These are phyloP conservation scores for Solenodon paradoxus DNA, from an alignment of 2,113 vertebrate species.

Conservation along the genomic window DNA sequence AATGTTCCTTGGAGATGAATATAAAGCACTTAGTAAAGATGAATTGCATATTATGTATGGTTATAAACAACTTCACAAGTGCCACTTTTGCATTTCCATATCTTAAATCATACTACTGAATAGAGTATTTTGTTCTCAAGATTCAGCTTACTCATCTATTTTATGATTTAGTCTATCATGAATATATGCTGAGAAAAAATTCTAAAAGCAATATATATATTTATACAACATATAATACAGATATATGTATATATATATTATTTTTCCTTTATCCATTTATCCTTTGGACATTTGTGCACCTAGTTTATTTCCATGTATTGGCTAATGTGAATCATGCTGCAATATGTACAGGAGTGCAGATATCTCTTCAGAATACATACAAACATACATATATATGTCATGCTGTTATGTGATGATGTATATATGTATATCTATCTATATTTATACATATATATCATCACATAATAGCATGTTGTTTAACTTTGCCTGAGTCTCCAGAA, in stretches of 20 bases:
- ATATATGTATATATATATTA: neutral
- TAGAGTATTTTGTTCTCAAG: neutral
- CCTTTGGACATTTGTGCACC: neutral
- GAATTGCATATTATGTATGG: constrained; percentile 35
- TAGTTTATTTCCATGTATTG: no score
- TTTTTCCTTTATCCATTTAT: neutral
- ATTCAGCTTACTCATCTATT: constrained; percentile 21
- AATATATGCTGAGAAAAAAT: neutral
- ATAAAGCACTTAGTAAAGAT: neutral
- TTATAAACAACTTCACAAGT: neutral
- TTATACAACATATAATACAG: no score
- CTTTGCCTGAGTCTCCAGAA: neutral
- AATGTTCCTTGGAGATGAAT: neutral
- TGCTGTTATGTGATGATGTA: no score
- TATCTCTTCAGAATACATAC: no score
- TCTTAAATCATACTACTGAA: constrained; percentile 42
- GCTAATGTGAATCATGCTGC: no score
- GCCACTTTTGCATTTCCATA: neutral
- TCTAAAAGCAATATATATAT: neutral
- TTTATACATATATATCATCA: neutral
- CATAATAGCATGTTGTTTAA: neutral
- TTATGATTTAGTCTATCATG: constrained; percentile 39
- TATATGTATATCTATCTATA: no score
- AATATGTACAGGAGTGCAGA: no score
- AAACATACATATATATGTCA: no score